Conservation (phyloP, 2,797 vertebrate species). For the Etheostoma perlongum region DNA sequence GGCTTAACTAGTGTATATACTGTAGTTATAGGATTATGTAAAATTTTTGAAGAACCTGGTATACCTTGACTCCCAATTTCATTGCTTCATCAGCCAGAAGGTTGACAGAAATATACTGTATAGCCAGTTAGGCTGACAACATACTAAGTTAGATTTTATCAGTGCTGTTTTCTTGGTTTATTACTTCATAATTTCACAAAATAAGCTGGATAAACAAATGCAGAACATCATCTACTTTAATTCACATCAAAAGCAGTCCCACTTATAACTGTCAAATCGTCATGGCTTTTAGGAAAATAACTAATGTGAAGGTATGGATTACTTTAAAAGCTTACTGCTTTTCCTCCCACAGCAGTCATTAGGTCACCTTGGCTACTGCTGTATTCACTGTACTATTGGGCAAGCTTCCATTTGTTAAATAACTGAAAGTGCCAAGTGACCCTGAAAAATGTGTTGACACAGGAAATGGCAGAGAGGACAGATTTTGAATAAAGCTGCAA, state of each 20-base stretch:
- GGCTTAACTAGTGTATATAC: too few species aligned
- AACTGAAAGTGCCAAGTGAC: not conserved
- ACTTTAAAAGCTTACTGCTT: not conserved
- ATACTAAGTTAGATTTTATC: constrained; percentile 10
- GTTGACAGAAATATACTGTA: not conserved
- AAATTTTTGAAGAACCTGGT: not conserved
- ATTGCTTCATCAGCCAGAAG: not conserved
- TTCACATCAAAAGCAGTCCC: not conserved
- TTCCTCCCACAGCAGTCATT: not conserved
- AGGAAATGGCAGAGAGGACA: not conserved
- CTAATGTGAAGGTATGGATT: not conserved
- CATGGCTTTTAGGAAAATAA: not conserved
- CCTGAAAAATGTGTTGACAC: not conserved
- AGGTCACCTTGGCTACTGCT: not conserved
- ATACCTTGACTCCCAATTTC: not conserved
- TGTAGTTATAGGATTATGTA: not conserved
- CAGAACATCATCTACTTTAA: not conserved
- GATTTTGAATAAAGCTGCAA: not conserved
- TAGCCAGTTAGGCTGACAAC: constrained; percentile 4
- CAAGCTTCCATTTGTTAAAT: not conserved
- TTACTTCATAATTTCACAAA: not conserved
- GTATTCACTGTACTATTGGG: too few species aligned
- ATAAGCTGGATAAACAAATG: not conserved
- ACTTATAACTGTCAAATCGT: not conserved
- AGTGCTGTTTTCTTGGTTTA: not conserved